Percentiles rank a stretch among this genome's conserved stretches.
Evolutionary conservation across 2,888 invertebrate genomes (phyloP).

Genomic region (Deroplatys truncata): DNA sequence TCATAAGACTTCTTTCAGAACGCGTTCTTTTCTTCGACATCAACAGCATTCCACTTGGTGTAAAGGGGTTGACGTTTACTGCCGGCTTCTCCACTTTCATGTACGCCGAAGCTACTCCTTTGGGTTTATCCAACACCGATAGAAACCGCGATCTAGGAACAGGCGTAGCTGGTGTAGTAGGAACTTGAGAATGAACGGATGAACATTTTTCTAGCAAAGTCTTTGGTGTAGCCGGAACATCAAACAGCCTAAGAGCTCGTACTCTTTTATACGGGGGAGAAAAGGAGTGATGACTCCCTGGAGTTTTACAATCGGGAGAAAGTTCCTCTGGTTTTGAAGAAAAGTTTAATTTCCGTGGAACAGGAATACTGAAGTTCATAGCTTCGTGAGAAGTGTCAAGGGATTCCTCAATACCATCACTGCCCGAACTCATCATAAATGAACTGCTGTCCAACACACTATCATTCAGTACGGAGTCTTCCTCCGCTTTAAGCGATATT

Average conservation of each 20-base stretch:
- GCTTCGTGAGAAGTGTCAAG: slow-evolving; percentile 23
- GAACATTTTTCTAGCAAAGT: slow-evolving; percentile 64
- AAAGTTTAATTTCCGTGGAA: slow-evolving; percentile 17
- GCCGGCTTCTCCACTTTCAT: slow-evolving; percentile 48
- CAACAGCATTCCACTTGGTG: slow-evolving; percentile 55
- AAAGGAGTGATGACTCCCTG: background rate
- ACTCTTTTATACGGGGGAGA: slow-evolving; percentile 58
- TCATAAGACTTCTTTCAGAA: slow-evolving; percentile 44
- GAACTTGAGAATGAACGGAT: slow-evolving; percentile 42
- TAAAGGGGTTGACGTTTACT: slow-evolving; percentile 84
- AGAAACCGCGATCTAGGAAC: background rate
- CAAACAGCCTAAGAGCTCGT: slow-evolving; percentile 64
- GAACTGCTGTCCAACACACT: slow-evolving; percentile 3
- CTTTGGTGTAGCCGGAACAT: slow-evolving; percentile 83
- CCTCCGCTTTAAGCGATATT: background rate
- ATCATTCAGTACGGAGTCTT: background rate
- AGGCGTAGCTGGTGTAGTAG: slow-evolving; percentile 9
- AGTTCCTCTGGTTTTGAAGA: background rate
- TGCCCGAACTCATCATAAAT: slow-evolving; percentile 13
- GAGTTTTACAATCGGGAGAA: background rate
- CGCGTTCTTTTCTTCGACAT: slow-evolving; percentile 65
- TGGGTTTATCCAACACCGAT: slow-evolving; percentile 40
- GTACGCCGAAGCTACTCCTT: slow-evolving; percentile 41
- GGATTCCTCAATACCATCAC: slow-evolving; percentile 17
- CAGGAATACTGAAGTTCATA: slow-evolving; percentile 1